Evolutionary conservation across 1,140 invertebrate species (phyloP).

Genomic region (Cyclina sinensis): DNA sequence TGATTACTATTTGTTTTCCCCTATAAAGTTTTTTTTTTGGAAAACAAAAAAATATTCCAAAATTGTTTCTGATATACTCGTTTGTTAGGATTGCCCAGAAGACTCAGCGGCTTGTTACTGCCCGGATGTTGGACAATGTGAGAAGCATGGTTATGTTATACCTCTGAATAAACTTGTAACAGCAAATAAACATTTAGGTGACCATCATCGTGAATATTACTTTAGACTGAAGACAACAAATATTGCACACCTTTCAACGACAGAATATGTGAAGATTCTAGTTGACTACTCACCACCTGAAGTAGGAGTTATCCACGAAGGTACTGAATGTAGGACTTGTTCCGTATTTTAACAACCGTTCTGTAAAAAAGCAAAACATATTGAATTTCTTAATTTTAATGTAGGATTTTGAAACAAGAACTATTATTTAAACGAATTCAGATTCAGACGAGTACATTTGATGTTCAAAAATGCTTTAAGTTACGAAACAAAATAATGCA

Average conservation of each 20-base stretch:
- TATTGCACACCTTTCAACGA: constrained; percentile 52
- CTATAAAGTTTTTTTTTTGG: no score
- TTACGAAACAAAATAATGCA: no score
- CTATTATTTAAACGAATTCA: no score
- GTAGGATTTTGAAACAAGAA: no score
- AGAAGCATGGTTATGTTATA: constrained; percentile 38
- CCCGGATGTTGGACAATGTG: constrained; percentile 66
- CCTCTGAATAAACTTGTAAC: constrained; percentile 64
- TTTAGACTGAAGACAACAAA: constrained; percentile 69
- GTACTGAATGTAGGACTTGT: no score
- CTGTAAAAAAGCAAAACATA: no score
- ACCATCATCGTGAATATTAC: constrained; percentile 72
- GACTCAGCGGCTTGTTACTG: constrained; percentile 67
- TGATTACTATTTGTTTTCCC: no score
- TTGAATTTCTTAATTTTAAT: no score
- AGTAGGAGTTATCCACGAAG: constrained; percentile 67
- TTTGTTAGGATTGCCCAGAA: constrained; percentile 2
- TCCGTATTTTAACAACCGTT: no score
- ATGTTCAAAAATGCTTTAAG: no score
- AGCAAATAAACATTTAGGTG: constrained; percentile 52
- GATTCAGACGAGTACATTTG: no score
- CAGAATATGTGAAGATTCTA: constrained; percentile 54
- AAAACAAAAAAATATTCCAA: no score
- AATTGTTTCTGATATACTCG: not conserved
- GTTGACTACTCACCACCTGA: constrained; percentile 71